Percentiles rank a stretch among this genome's conserved stretches.
Evolutionary conservation across 2,797 vertebrate genomes (phyloP).

Genomic region (Hippoglossus hippoglossus): DNA sequence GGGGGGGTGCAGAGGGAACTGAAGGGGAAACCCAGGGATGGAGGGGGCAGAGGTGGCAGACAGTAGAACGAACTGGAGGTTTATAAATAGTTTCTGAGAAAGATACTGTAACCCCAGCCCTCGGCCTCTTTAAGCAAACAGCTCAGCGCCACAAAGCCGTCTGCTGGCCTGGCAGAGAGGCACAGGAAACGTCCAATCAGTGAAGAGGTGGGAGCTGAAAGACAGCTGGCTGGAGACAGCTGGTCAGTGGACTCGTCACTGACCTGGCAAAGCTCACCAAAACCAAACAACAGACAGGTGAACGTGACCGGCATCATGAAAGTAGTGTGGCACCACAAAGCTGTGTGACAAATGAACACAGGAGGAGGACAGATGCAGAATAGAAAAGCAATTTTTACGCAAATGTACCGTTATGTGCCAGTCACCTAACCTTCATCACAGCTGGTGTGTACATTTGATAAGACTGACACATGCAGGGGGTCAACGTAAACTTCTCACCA

Average conservation of each 20-base stretch:
- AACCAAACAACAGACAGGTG: slow-evolving; percentile 24
- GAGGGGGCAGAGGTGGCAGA: slow-evolving; percentile 42
- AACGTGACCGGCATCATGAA: slow-evolving; percentile 9
- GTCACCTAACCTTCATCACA: no score
- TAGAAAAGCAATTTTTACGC: no score
- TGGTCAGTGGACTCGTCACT: slow-evolving; percentile 22
- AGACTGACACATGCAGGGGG: no score
- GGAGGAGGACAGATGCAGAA: not conserved
- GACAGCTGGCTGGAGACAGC: slow-evolving; percentile 32
- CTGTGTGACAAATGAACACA: not conserved
- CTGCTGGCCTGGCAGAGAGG: slow-evolving; percentile 48
- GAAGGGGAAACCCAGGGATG: slow-evolving; percentile 27
- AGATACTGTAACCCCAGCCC: slow-evolving; percentile 65
- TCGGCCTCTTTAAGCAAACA: slow-evolving; percentile 60
- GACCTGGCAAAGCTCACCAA: slow-evolving; percentile 5
- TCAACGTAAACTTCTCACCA: no score
- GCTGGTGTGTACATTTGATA: no score
- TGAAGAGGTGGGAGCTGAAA: slow-evolving; percentile 16
- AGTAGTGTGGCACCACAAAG: not conserved
- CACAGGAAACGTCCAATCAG: slow-evolving; percentile 55
- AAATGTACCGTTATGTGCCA: no score
- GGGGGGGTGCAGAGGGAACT: slow-evolving; percentile 26
- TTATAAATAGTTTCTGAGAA: slow-evolving; percentile 80
- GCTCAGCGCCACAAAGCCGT: slow-evolving; percentile 64
- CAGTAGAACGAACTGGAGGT: slow-evolving; percentile 43